Percentiles rank a stretch among this genome's conserved stretches.
Conservation (phyloP, 2,797 vertebrate species). For the Neostethus bicornis region DNA sequence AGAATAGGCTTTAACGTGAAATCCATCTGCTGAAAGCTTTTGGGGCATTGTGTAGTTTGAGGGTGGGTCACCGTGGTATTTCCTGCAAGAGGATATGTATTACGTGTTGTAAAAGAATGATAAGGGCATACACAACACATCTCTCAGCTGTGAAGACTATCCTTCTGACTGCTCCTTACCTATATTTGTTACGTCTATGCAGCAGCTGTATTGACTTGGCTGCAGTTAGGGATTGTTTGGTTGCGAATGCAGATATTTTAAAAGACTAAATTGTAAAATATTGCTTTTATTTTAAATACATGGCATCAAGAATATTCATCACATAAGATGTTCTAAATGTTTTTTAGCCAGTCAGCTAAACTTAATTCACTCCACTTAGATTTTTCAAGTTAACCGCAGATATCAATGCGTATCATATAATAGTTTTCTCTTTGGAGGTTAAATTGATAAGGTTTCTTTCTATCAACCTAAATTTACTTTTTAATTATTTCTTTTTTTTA, state of each 20-base stretch:
- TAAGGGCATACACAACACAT: conserved; percentile 44
- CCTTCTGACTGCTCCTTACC: conserved; percentile 51
- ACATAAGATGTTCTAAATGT: too few relatives aligned
- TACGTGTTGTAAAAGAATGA: conserved; percentile 51
- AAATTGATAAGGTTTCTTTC: too few relatives aligned
- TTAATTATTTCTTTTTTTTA: too few relatives aligned
- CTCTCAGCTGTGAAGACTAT: conserved; percentile 27
- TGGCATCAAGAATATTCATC: too few relatives aligned
- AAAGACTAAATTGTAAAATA: background rate
- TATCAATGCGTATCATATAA: too few relatives aligned
- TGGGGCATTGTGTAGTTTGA: conserved; percentile 39
- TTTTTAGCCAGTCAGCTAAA: too few relatives aligned
- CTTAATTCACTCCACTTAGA: too few relatives aligned
- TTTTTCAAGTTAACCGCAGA: too few relatives aligned
- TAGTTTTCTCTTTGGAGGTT: too few relatives aligned
- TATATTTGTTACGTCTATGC: conserved; percentile 2
- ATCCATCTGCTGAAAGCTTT: conserved; percentile 39
- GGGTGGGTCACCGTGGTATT: conserved; percentile 60
- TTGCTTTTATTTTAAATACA: too few relatives aligned
- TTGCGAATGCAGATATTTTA: background rate
- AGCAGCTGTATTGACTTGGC: background rate
- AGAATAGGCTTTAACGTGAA: conserved; percentile 13
- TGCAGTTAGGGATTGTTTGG: background rate
- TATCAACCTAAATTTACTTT: too few relatives aligned
- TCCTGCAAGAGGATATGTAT: conserved; percentile 72